Conservation (phyloP, 2,113 vertebrate species). For the Stigmatopora argus region DNA sequence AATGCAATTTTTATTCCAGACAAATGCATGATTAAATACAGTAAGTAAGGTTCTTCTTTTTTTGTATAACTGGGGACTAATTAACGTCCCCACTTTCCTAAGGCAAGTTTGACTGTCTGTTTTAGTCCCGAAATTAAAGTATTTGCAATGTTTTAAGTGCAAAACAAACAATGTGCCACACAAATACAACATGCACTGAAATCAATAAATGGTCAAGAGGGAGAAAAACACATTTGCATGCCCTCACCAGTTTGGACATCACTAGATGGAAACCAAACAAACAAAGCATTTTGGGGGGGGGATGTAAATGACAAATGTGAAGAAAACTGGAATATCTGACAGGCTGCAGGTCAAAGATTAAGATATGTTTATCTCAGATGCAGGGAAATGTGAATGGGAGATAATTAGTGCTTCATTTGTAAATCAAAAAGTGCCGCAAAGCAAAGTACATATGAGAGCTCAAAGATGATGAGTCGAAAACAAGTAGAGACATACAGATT, state of each 20-base stretch:
- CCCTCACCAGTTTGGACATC: conserved; percentile 4
- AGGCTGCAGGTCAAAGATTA: background rate
- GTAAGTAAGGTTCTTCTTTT: background rate
- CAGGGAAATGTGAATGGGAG: no score
- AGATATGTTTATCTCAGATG: background rate
- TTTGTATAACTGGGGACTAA: background rate
- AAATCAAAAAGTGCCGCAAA: no score
- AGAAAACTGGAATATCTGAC: background rate
- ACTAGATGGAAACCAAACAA: conserved; percentile 1
- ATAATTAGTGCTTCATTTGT: no score
- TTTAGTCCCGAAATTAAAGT: background rate
- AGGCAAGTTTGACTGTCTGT: background rate
- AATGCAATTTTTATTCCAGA: background rate
- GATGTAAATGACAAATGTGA: background rate
- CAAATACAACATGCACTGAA: background rate
- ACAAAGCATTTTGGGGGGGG: background rate
- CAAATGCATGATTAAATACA: background rate
- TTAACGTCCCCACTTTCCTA: no score
- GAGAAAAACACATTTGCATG: conserved; percentile 22
- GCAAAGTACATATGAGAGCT: no score
- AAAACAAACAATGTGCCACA: background rate
- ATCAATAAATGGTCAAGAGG: conserved; percentile 23
- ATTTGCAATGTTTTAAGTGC: background rate
- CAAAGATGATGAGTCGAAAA: no score
- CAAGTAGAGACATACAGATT: no score